phyloP scores from a whole-genome alignment of 1,140 invertebrate genomes.

The Macrocentrus cingulum region DNA sequence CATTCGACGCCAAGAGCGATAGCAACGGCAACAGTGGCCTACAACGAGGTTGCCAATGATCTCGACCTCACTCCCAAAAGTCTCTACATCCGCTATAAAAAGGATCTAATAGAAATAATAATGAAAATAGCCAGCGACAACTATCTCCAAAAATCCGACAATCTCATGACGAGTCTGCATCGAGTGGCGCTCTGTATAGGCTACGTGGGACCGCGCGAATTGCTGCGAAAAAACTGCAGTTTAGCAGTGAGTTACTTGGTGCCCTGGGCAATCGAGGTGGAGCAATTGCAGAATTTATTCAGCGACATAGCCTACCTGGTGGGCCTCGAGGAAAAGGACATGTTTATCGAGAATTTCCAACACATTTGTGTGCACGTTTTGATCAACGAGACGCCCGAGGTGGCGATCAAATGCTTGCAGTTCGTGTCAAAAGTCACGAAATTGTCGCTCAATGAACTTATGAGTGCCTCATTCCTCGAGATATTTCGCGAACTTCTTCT shows the following conservation, averaged over 20 bases:
- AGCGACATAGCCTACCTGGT: constrained; percentile 62
- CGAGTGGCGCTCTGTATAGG: constrained; percentile 62
- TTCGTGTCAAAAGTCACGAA: constrained; percentile 63
- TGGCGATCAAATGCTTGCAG: constrained; percentile 62
- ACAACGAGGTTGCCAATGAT: constrained; percentile 62
- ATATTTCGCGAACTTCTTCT: constrained; percentile 61
- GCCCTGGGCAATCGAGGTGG: constrained; percentile 58
- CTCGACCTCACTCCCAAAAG: constrained; percentile 63
- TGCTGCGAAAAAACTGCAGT: constrained; percentile 63
- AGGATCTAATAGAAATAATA: constrained; percentile 64
- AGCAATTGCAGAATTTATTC: constrained; percentile 64
- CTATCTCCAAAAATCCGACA: constrained; percentile 56
- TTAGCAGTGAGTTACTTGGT: constrained; percentile 65
- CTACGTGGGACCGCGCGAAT: constrained; percentile 62
- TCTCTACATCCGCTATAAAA: constrained; percentile 69
- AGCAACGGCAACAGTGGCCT: constrained; percentile 63
- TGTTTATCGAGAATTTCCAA: constrained; percentile 61
- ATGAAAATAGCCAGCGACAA: constrained; percentile 64
- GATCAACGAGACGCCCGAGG: constrained; percentile 61
- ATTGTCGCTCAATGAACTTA: constrained; percentile 57
- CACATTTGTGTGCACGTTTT: constrained; percentile 68
- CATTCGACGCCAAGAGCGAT: constrained; percentile 59
- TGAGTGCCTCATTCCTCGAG: constrained; percentile 58
- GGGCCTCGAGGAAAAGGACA: constrained; percentile 61
- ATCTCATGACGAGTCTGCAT: constrained; percentile 57